A percentile compares a stretch with the other conserved stretches of the same genome.
Conservation (phyloP, 2,797 vertebrate species). For the Lateolabrax maculatus region DNA sequence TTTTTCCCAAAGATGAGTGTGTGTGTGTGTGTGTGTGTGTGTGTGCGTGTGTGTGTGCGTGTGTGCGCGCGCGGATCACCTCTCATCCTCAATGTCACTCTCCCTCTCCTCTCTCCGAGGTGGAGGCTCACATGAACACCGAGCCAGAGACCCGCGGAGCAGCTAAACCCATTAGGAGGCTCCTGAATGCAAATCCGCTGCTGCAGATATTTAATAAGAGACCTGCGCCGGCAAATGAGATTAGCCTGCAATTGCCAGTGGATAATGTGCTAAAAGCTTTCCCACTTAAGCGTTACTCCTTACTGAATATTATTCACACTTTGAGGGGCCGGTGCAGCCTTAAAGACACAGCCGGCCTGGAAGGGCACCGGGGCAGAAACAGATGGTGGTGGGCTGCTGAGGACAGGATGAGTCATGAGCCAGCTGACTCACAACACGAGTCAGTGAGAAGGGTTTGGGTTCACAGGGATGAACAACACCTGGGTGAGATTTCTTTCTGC, state of each 20-base stretch:
- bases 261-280: conserved; percentile 99
- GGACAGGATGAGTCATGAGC: conserved; percentile 25
- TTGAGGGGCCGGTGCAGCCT: conserved; percentile 83
- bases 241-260: conserved; percentile 91
- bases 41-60: conserved; percentile 23
- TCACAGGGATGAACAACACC: background rate
- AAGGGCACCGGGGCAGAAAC: background rate
- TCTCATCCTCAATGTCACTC: conserved; percentile 90
- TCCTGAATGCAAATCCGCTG: conserved; percentile 91
- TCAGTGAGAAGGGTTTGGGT: background rate
- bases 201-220: conserved; percentile 92
- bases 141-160: conserved; percentile 78
- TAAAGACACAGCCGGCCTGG: conserved; percentile 67
- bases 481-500: background rate
- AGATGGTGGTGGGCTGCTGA: conserved; percentile 48
- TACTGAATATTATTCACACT: conserved; percentile 94
- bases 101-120: conserved; percentile 67
- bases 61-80: conserved; percentile 60
- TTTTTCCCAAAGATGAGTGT: conserved; percentile 19
- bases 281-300: conserved; percentile 89
- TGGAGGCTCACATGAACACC: conserved; percentile 66
- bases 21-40: conserved; percentile 14
- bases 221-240: conserved; percentile 89
- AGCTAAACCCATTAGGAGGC: conserved; percentile 90
- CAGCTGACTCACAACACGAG: background rate